Conservation (phyloP, 2,113 vertebrate species). For the Saguinus midas region DNA sequence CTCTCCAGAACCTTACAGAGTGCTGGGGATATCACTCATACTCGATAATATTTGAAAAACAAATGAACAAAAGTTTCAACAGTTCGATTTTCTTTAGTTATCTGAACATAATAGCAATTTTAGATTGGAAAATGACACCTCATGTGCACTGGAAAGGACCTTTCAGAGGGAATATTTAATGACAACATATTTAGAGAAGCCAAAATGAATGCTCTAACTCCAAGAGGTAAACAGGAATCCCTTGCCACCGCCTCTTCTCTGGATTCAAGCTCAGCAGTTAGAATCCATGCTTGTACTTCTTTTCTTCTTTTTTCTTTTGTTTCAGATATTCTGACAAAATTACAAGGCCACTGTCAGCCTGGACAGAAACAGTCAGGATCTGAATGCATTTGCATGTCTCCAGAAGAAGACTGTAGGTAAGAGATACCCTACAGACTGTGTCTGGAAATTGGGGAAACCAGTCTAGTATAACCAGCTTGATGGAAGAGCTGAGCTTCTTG, state of each 20-base stretch:
- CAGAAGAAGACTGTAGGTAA: constrained; percentile 89
- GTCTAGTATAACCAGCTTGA: background rate
- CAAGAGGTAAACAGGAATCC: background rate
- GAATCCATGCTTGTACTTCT: background rate
- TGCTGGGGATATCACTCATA: background rate
- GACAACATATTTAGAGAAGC: background rate
- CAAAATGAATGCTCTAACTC: background rate
- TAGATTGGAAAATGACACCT: background rate
- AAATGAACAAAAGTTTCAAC: background rate
- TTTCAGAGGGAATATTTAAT: constrained; percentile 3
- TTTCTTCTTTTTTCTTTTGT: constrained; percentile 24
- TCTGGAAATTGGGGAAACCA: background rate
- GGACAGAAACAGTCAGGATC: constrained; percentile 85
- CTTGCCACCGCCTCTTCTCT: background rate
- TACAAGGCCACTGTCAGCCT: constrained; percentile 83
- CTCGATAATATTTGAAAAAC: background rate
- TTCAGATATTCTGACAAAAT: constrained; percentile 73
- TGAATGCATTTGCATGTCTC: constrained; percentile 88
- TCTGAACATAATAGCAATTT: background rate
- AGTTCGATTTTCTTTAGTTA: background rate
- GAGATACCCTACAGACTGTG: constrained; percentile 1
- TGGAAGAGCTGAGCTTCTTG: background rate
- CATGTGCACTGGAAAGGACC: background rate
- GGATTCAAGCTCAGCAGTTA: background rate
- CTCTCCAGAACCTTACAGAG: background rate